Base-by-base conservation (phyloP, 2,113 vertebrate genomes). In the Vimba vimba region DNA sequence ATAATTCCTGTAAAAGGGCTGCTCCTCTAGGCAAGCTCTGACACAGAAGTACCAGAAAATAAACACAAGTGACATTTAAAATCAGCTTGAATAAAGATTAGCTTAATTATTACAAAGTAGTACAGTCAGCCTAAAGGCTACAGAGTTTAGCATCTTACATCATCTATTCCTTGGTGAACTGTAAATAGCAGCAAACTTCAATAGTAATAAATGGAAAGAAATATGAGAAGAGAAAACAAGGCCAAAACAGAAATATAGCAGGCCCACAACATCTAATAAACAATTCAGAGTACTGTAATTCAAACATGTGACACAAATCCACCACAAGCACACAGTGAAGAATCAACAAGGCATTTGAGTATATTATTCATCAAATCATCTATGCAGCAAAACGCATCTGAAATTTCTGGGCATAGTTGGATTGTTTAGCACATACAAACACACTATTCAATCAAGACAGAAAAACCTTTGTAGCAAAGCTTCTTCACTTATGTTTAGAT, bases 41-140 rank as follows among this genome's bases (percentile, higher is more conserved):
- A 76, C 76, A 74, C n/a, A 59, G 4, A 75, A 66, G 15, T 27
- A 60, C 59, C 19, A 30, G 59, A 80, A 69, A 79, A 83, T 59
- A 78, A 36, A 57, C 62, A 78, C 8, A 43, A 84, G 33, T 86
- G 87, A 84, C 81, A 88, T 88, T 88, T 86, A 57, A 77, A 80
- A 79, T 55, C 76, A 66, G 55, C 84, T 76, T 60, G 47, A 77
- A 30, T 81, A 62, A 86, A 88, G 30, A 84, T 88, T 30, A 69
- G 50, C 64, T 71, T 79, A 57, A 86, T 84, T 77, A 80, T 76
- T 79, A 82, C 47, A 33, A 52, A 66, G 27, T 59, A 9, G 23
- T 69, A 23, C 30, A 33, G 59, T 79, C 1, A 62, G 59, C 52
- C 80, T 30, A n/a, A 66, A 82, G 77, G 57, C 68, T 66, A 69